Base-by-base conservation (phyloP, 2,888 invertebrate genomes). In the Dryadula phaetusa region DNA sequence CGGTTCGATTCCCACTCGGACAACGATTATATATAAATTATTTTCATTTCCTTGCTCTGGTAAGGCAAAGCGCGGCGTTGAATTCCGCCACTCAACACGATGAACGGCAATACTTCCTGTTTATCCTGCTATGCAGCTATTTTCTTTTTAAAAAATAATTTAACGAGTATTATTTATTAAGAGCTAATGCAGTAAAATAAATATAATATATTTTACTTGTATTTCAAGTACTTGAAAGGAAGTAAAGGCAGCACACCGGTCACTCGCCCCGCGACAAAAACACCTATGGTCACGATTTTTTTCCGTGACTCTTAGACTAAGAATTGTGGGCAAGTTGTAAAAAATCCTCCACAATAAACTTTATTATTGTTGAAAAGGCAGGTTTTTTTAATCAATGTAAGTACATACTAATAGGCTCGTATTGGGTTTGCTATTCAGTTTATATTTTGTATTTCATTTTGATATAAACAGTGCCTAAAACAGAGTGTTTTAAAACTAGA, bases 271-370 rank as follows among this genome's bases (percentile, higher is more conserved):
- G 72, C 81, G 80, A 86, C 83, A 85, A 83, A 82, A 72, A 76
- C 80, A 74, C 77, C 75, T 70, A 76, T 76, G 72, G 79, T 84
- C 88, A 88, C 88, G 88, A 85, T 74, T 79, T 80, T 79, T 78
- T 77, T 78, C 82, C 87, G 86, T 85, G 86, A 87, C 82, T 78
- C 67, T 74, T 69, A 79, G 79, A 80, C 79, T 79, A 25, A 79
- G 79, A 70, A 72, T 70, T 71, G 73, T 66, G 70, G 68, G 69
- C 67, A 70, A 74, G 56, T 67, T 69, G 69, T 62, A 72, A 70
- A 71, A 71, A 72, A 66, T 61, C 40, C 68, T 47, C 61, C 64
- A 70, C 66, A 66, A 62, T 61, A 64, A 70, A 68, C 64, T 64
- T 68, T 64, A 69, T 66, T 68, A 64, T 68, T 66, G 61, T 66